Evolutionary conservation across 2,797 vertebrate genomes (phyloP), one percentile per base, ranked within the genome.

Genomic region (Rousettus madagascariensis): DNA sequence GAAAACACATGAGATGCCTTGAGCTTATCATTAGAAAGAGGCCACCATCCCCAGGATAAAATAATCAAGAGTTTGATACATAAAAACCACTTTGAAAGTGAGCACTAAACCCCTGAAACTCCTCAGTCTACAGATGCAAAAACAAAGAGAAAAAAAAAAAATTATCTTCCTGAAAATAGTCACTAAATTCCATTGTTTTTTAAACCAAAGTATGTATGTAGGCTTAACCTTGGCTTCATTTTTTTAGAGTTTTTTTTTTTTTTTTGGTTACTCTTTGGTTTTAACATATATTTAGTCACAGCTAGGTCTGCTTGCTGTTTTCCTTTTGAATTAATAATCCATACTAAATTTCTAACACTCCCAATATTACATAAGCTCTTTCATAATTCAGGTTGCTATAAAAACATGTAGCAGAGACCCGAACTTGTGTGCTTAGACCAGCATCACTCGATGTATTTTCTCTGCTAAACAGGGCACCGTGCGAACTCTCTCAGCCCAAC

Each of bases 1-100:
- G 88, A 94, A 90, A 90, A 88, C 55, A 53, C 19, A 83, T 24
- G 28, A 75, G 79, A 74, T 12, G 57, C 46, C 77, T 93, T 68
- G 59, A 86, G 51, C 26, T 90, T 90, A 49, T 87, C 55, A 24
- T 38, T 53, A 72, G 84, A 59, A 96, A 95, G 68, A 88, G 74
- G 78, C 38, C 68, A 53, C 36, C 57, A 38, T 57, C 30, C 57
- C 65, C 5, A 30, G 49, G 53, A 86, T 41, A 86, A 96, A 95
- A 93, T 49, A 46, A 95, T 63, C 65, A 63, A 91, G 69, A 91
- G 79, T 57, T 82, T 53, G 84, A 13, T 41, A 66, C 20, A 22
- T 15, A 59, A 68, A 90, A 91, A 30, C 36, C 15, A 28, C 49
- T 94, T 86, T 43, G 74, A 49, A 87, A 94, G 30, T 49, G 9